A percentile compares a stretch with the other conserved stretches of the same genome.
Conservation (phyloP, 2,888 invertebrate genomes). For the Ormyrus rosae region DNA sequence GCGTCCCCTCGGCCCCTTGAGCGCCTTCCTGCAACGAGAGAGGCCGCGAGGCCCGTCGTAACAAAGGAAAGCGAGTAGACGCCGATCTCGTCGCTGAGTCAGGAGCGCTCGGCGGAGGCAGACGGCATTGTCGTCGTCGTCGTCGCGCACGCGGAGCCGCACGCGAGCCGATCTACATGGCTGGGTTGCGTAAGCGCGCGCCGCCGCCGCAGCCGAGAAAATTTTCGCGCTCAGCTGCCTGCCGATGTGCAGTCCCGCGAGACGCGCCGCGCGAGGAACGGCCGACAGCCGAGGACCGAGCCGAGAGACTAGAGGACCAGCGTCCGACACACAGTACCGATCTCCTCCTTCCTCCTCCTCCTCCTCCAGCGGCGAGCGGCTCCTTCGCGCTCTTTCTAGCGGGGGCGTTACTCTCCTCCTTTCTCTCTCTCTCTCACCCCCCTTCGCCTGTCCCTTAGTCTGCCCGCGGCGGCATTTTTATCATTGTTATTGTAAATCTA, state of each 20-base stretch:
- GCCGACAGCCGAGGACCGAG: not conserved
- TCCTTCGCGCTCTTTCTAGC: not conserved
- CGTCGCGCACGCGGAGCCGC: not conserved
- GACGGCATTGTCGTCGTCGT: slow-evolving; percentile 15
- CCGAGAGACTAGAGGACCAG: slow-evolving; percentile 34
- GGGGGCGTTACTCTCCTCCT: slow-evolving; percentile 51
- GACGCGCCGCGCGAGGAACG: not conserved
- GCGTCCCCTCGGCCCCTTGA: slow-evolving; percentile 13
- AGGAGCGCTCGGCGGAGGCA: not conserved
- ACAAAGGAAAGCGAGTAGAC: no score
- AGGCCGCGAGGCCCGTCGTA: no score
- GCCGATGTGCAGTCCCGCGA: no score
- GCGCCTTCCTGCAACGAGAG: slow-evolving; percentile 29
- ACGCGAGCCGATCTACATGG: not conserved
- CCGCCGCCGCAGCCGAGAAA: no score
- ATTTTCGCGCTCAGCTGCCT: no score
- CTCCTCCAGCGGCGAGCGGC: not conserved
- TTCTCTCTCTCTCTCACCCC: slow-evolving; percentile 6
- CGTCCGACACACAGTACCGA: slow-evolving; percentile 10
- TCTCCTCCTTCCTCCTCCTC: not conserved
- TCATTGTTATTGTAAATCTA: not conserved
- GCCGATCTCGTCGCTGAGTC: slow-evolving; percentile 26
- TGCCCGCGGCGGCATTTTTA: slow-evolving; percentile 9
- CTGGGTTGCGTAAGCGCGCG: no score
- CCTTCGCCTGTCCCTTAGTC: not conserved